These are phyloP conservation scores for Ctenopoma kingsleyae DNA, from an alignment of 2,797 vertebrate genomes.

Conservation along the genomic window DNA sequence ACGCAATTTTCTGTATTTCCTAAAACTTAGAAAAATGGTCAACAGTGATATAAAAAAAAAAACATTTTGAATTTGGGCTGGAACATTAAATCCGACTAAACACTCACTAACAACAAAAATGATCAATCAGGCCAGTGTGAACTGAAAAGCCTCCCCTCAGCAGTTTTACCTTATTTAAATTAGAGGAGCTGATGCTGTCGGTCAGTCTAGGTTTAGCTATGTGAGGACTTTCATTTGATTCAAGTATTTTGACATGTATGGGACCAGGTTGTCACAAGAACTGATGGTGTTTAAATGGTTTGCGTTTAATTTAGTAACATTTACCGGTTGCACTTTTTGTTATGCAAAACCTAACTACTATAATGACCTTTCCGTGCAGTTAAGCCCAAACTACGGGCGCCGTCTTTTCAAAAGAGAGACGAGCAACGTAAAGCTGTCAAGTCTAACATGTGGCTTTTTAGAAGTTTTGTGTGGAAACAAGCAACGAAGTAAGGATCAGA, in stretches of 20 bases:
- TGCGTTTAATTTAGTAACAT: background rate
- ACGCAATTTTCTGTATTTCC: background rate
- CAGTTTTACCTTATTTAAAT: slow-evolving; percentile 45
- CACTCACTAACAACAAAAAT: slow-evolving; percentile 23
- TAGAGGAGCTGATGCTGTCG: slow-evolving; percentile 26
- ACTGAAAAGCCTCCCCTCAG: slow-evolving; percentile 53
- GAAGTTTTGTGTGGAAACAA: no score
- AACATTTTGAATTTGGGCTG: background rate
- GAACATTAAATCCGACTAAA: no score
- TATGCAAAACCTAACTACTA: background rate
- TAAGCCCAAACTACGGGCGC: no score
- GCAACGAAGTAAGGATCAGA: background rate
- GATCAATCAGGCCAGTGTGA: slow-evolving; percentile 58
- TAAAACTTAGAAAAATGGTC: background rate
- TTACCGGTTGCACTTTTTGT: background rate
- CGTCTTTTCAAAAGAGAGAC: no score
- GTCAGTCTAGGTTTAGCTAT: slow-evolving; percentile 21
- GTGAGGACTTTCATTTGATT: background rate
- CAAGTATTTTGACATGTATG: background rate
- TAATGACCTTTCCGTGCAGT: background rate
- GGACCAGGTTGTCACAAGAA: background rate
- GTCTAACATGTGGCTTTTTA: no score
- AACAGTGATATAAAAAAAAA: background rate
- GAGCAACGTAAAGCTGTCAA: no score
- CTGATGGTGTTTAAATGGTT: background rate